Percentiles rank a stretch among this genome's conserved stretches.
phyloP scores from a whole-genome alignment of 2,113 vertebrate species.

The Pelmatolapia mariae region DNA sequence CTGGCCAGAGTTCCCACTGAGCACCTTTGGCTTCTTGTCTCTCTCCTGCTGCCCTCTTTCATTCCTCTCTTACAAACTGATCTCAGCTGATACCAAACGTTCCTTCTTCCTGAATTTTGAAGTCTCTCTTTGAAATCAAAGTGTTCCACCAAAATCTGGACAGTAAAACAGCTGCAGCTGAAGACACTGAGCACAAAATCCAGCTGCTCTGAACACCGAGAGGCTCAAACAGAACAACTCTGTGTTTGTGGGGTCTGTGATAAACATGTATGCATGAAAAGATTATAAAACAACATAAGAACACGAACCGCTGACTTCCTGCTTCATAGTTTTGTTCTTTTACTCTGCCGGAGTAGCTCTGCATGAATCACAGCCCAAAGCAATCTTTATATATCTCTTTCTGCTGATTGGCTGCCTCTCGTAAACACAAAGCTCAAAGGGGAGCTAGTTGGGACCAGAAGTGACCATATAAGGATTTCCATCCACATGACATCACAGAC shows the following conservation, averaged over 20 bases:
- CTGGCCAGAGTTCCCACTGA: background rate
- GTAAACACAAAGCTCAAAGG: background rate
- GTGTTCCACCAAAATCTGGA: background rate
- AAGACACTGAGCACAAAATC: background rate
- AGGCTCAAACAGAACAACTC: background rate
- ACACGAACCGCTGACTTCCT: background rate
- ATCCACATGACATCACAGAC: background rate
- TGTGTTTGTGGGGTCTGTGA: background rate
- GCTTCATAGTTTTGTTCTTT: background rate
- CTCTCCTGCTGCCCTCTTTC: background rate
- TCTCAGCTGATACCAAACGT: background rate
- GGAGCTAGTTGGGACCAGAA: accelerated
- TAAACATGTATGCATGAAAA: accelerated
- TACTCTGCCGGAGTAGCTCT: background rate
- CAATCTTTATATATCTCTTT: background rate
- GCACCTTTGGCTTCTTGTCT: background rate
- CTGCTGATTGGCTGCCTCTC: background rate
- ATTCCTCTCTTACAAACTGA: background rate
- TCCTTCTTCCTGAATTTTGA: background rate
- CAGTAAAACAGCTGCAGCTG: background rate
- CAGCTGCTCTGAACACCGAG: background rate
- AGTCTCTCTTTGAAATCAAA: background rate
- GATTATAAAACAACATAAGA: background rate
- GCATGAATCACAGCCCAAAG: background rate
- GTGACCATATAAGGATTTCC: background rate